Evolutionary conservation across 2,888 invertebrate genomes (phyloP), one percentile per base, ranked within the genome.

Genomic region (Rhagophthalmus giganteus): DNA sequence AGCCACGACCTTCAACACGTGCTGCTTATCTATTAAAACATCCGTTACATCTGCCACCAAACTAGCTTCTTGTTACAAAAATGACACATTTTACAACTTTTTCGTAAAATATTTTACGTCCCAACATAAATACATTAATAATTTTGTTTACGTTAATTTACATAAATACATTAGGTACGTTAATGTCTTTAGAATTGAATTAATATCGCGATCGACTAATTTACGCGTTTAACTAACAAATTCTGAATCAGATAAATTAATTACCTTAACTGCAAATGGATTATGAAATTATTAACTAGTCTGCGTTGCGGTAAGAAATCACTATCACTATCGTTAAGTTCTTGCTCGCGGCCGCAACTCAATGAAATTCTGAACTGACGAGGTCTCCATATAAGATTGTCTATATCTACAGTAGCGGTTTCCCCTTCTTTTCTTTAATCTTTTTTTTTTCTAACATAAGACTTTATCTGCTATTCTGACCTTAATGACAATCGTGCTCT

Each of bases 331-430:
- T 44, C 50, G 32, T 25, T 35, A 7, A 28, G 25, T 34, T 45
- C 26, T 26, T 33, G 47, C 33, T 27, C 33, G 28, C 46, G 39
- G 7, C 30, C 30, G 30, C 41, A 52, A 52, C 46, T 47, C 31
- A 46, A 41, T 38, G 16, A 47, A 52, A 46, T 44, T 48, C 38
- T 48, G 42, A 40, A 53, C 53, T 53, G 48, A 34, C 47, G 39
- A 30, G 27, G 33, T 37, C 42, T 48, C 48, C 41, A 48, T 48
- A 34, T 37, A 48, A 53, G 48, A 53, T 53, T 53, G 53, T 25
- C 27, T 48, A 53, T 53, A 53, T 53, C 44, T 53, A 39, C 33
- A 44, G 38, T 11, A 37, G 53, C 47, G 53, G 35, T 42, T 53
- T 53, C 53, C 53, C 53, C 53, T 48, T 53, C 48, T 48, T 47